These are phyloP conservation scores for Lydus trimaculatus DNA, from an alignment of 2,888 invertebrate genomes.

Conservation along the genomic window DNA sequence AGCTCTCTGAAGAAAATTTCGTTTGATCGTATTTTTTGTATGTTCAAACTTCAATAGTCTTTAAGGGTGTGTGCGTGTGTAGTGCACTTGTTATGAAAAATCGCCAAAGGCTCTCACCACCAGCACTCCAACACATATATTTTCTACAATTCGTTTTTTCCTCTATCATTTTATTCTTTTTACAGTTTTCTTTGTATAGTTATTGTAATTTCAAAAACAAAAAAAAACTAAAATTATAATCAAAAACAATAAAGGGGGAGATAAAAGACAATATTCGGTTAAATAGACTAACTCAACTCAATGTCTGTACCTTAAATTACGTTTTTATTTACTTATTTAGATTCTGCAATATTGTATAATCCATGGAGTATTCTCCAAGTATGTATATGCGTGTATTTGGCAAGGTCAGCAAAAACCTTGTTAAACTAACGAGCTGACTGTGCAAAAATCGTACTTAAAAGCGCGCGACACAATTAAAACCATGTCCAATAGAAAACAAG, in stretches of 20 bases:
- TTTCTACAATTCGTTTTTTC: neutral
- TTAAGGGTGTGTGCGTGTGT: neutral
- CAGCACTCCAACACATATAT: neutral
- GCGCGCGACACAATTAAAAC: constrained; percentile 1
- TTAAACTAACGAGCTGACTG: constrained; percentile 6
- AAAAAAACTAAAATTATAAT: neutral
- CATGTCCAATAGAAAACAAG: constrained; percentile 7
- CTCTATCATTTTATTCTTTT: neutral
- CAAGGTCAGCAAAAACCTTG: neutral
- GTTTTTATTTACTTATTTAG: neutral
- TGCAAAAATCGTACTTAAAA: neutral
- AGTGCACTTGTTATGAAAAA: constrained; percentile 3
- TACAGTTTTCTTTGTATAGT: neutral
- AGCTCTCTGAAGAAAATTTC: neutral
- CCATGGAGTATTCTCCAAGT: neutral
- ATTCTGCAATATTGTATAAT: neutral
- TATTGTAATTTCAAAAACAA: neutral
- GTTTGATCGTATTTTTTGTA: constrained; percentile 5
- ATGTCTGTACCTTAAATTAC: too few species aligned
- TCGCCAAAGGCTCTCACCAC: neutral
- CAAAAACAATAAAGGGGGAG: neutral
- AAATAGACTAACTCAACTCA: too few species aligned
- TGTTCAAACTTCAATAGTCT: constrained; percentile 4
- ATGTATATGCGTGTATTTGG: neutral
- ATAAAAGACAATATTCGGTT: too few species aligned